A percentile compares a stretch with the other conserved stretches of the same genome.
Evolutionary conservation across 1,140 invertebrate species (phyloP).

Genomic region (Caenorhabditis brenneri): DNA sequence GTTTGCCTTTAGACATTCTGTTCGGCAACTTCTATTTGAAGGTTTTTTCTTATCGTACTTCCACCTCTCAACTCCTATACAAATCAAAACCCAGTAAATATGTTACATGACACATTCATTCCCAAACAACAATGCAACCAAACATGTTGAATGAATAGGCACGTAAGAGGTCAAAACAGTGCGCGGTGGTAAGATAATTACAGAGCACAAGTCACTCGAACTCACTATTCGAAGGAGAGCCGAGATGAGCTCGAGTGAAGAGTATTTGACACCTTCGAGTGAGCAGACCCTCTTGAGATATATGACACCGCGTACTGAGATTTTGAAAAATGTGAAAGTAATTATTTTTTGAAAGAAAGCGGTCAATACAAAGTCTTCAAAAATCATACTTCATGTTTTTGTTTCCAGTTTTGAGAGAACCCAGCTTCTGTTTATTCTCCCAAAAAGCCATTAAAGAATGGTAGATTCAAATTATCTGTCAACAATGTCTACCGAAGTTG

Average conservation of each 20-base stretch:
- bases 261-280: neutral
- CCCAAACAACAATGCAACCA: constrained; percentile 1
- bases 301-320: neutral
- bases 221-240: neutral
- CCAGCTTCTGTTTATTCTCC: neutral
- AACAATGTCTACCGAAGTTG: no score
- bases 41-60: no score
- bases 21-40: no score
- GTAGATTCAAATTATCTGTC: no score
- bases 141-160: neutral
- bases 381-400: no score
- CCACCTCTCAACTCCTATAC: neutral
- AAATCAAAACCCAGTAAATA: neutral
- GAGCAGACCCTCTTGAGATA: neutral
- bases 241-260: constrained; percentile 23
- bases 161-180: constrained; percentile 37
- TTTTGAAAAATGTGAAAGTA: neutral
- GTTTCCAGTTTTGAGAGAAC: no score
- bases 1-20: no score
- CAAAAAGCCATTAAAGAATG: neutral
- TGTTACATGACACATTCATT: constrained; percentile 2
- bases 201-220: constrained; percentile 38
- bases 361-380: no score
- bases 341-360: no score
- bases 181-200: neutral